Evolutionary conservation across 37 sponge, comb jelly and placozoan species (phyloP).

Genomic region (Halisarca cf. caerulea): DNA sequence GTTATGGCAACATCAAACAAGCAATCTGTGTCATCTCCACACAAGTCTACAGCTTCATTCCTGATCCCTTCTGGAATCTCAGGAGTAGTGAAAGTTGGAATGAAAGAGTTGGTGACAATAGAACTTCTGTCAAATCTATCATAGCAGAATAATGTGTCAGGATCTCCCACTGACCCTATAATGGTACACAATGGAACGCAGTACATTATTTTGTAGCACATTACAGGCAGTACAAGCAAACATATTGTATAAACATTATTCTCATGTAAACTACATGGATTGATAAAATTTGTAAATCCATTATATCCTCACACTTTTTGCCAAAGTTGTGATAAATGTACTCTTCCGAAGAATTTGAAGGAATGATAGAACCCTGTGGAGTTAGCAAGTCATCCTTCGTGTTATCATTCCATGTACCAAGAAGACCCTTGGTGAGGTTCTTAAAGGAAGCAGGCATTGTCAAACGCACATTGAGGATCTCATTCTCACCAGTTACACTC

Average conservation of each 20-base stretch:
- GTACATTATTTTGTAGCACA: too few relatives aligned
- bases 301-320: constrained; percentile 17
- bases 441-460: not conserved
- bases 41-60: not conserved
- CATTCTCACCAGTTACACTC: constrained; percentile 16
- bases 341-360: constrained; percentile 6
- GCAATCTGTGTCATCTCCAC: constrained; percentile 16
- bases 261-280: too few relatives aligned
- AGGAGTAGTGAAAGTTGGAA: constrained; percentile 16
- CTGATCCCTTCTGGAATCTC: not conserved
- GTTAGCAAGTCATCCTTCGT: constrained; percentile 17
- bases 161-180: constrained; percentile 6
- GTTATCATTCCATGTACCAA: constrained; percentile 37
- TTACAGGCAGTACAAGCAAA: too few relatives aligned
- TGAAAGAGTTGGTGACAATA: not conserved
- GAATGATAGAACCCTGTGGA: constrained; percentile 1
- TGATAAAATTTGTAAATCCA: not conserved
- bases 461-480: constrained; percentile 10
- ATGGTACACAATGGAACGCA: too few relatives aligned
- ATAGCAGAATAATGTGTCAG: constrained; percentile 1
- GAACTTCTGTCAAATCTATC: not conserved
- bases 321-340: constrained; percentile 22
- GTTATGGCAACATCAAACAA: constrained; percentile 29
- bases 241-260: too few relatives aligned
- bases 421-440: constrained; percentile 12